These are phyloP conservation scores for Adelognathus sp. DNA, from an alignment of 2,888 invertebrate species.

Conservation along the genomic window DNA sequence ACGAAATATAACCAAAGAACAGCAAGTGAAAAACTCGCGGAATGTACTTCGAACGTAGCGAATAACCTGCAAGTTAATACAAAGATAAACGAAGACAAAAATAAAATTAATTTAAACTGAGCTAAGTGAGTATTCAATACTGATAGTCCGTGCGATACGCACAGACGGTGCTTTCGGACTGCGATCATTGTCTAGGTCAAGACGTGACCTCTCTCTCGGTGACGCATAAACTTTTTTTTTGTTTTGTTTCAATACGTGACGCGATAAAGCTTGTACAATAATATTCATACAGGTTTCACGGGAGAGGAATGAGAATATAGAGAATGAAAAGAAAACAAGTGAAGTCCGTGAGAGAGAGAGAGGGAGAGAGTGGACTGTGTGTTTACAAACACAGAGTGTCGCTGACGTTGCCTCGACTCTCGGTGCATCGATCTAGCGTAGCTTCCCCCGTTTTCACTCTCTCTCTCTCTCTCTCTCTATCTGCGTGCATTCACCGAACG, in stretches of 20 bases:
- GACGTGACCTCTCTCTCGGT: neutral
- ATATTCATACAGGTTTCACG: neutral
- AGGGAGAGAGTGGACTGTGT: neutral
- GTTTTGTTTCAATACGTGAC: neutral
- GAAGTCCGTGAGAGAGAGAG: neutral
- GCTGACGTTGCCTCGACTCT: constrained; percentile 31
- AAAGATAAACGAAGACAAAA: no score
- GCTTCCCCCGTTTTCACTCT: no score
- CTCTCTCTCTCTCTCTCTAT: no score
- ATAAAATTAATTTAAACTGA: no score
- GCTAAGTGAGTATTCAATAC: no score
- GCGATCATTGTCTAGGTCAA: neutral
- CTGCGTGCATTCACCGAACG: constrained; percentile 51
- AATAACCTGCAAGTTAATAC: no score
- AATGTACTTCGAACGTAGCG: no score
- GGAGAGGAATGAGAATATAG: constrained; percentile 1
- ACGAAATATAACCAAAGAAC: no score
- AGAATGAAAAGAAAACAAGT: constrained; percentile 13
- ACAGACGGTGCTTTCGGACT: neutral
- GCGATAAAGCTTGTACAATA: neutral
- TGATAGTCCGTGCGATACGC: no score
- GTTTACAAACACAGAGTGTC: constrained; percentile 44
- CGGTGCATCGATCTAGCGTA: constrained; percentile 50
- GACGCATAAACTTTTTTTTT: neutral
- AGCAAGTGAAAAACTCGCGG: no score